Conservation (phyloP, 2,113 vertebrate species). For the Mustela lutreola region DNA sequence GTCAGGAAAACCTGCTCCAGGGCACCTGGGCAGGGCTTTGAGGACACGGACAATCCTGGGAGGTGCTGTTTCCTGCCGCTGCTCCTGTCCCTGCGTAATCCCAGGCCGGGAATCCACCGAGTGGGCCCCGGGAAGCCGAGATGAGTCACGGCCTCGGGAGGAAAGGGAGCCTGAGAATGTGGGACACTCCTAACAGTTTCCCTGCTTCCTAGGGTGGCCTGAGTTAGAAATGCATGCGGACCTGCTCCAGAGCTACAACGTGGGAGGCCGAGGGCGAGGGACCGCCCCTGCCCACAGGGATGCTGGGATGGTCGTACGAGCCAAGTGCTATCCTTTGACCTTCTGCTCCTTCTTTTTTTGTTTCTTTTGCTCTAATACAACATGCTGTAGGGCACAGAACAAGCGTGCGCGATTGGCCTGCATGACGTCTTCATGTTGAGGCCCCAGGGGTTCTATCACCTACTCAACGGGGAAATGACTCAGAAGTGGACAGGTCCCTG, state of each 20-base stretch:
- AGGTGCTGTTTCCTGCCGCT: not conserved
- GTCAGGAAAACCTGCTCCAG: not conserved
- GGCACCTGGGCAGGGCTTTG: not conserved
- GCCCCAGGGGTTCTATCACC: not conserved
- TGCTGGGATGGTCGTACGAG: not conserved
- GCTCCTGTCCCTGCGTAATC: accelerated
- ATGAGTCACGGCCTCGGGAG: not conserved
- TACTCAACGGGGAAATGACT: not conserved
- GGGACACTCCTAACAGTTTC: not conserved
- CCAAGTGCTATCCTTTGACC: not conserved
- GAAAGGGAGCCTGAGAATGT: not conserved
- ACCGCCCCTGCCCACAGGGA: accelerated
- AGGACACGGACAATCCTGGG: not conserved
- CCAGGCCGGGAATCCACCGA: not conserved
- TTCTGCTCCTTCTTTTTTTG: not conserved
- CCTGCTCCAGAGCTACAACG: not conserved
- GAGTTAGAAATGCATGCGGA: not conserved
- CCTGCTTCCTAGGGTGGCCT: not conserved
- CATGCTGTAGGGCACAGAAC: not conserved
- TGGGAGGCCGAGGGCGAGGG: not conserved
- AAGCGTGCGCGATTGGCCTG: not conserved
- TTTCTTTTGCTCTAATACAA: not conserved
- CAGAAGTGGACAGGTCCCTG: not conserved
- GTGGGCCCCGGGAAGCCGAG: not conserved
- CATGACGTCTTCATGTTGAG: not conserved